Conservation (phyloP, 2,113 vertebrate species). For the Bothrops jararaca region DNA sequence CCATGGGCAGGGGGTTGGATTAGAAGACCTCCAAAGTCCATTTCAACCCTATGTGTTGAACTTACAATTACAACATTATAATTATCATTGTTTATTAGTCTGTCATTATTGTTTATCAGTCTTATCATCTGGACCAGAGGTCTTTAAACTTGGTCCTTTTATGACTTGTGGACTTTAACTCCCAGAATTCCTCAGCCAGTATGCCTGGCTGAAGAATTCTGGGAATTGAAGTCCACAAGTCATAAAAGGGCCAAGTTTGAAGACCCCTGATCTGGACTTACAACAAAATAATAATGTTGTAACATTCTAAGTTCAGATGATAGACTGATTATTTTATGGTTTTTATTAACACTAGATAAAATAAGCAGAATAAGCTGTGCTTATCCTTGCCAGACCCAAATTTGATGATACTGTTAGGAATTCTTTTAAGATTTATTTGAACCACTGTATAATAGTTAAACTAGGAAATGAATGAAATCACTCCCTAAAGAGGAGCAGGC, state of each 20-base stretch:
- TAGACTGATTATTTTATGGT: background rate
- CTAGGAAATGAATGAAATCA: background rate
- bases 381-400: background rate
- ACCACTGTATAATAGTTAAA: background rate
- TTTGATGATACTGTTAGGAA: background rate
- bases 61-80: background rate
- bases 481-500: background rate
- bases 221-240: too few species aligned
- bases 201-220: too few species aligned
- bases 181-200: too few species aligned
- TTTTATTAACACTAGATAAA: background rate
- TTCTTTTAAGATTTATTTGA: background rate
- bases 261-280: too few species aligned
- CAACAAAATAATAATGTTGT: too few species aligned
- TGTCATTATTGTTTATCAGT: background rate
- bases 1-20: background rate
- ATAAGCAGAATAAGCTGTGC: background rate
- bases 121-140: background rate
- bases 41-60: background rate
- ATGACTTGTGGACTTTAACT: too few species aligned
- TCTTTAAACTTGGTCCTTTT: too few species aligned
- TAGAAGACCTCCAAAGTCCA: background rate
- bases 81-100: background rate
- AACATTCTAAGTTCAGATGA: too few species aligned
- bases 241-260: too few species aligned